These are phyloP conservation scores for Harpegnathos saltator DNA, from an alignment of 1,140 invertebrate genomes.

Conservation along the genomic window DNA sequence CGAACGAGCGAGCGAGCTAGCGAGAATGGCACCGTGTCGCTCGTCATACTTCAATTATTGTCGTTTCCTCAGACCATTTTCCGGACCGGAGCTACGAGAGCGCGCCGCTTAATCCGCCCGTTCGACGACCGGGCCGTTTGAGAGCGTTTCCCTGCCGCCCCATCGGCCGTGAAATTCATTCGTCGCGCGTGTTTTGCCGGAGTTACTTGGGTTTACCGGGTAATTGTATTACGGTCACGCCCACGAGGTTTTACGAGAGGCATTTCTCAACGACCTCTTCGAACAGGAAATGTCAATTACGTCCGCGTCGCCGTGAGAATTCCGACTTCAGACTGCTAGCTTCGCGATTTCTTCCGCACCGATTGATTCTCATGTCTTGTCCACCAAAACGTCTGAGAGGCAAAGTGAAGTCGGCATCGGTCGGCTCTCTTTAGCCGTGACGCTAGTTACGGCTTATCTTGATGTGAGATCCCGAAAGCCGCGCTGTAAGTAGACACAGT, in stretches of 20 bases:
- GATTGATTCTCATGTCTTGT: too few relatives aligned
- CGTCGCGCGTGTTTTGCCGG: constrained; percentile 22
- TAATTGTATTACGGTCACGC: constrained; percentile 44
- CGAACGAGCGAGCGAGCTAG: not conserved
- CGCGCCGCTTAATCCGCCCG: constrained; percentile 22
- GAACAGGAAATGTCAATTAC: constrained; percentile 37
- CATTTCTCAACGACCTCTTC: not conserved
- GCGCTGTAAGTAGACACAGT: too few relatives aligned
- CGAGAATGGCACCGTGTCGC: constrained; percentile 1
- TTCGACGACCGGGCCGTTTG: constrained; percentile 14
- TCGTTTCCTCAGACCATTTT: constrained; percentile 28
- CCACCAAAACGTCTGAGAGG: too few relatives aligned
- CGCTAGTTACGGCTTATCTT: too few relatives aligned
- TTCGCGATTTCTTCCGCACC: not conserved
- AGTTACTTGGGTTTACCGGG: constrained; percentile 9
- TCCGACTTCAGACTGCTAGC: not conserved
- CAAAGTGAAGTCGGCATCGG: too few relatives aligned
- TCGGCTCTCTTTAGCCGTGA: too few relatives aligned
- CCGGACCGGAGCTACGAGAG: constrained; percentile 5
- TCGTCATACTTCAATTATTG: constrained; percentile 38
- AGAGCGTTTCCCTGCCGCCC: constrained; percentile 47
- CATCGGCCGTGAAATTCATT: constrained; percentile 52
- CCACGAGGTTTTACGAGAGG: not conserved
- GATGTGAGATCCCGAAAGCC: too few relatives aligned
- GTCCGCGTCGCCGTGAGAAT: not conserved